Base-by-base conservation (phyloP, 2,113 vertebrate species). In the Sminthopsis crassicaudata region DNA sequence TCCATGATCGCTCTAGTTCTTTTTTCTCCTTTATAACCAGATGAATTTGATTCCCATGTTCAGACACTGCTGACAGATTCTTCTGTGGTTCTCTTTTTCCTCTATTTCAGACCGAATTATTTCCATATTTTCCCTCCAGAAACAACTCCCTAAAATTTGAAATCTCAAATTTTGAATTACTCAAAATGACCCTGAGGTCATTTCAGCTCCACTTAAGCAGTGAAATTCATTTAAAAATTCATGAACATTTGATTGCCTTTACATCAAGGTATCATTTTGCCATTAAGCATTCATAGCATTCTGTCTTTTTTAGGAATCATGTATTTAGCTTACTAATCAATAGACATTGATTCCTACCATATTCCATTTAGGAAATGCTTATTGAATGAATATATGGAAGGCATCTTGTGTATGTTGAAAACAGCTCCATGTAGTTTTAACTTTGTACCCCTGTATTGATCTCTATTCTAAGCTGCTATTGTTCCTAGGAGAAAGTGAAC, bases 191-290 rank as follows among this genome's bases (percentile, higher is more conserved):
- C 55, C 19, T 50, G 3, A 76, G 94, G 92, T 46, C 46, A 3
- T 96, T 94, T 95, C 51, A 96, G n/a, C 30, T 92, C 11, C 36
- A 76, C 57, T 91, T 48, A 9, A 95, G 53, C 46, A 57, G 50
- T 90, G 90, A 97, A 95, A 96, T 93, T 52, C 96, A 95, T n/a
- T 93, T 96, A 55, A 95, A 97, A 94, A 46, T 93, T 54, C 1
- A 84, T 53, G 11, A 48, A 42, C 5, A 36, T 53, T 26, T 11
- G 5, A 96, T 55, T 30, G 3, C 4, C 53, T 92, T 96, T 96
- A 91, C 46, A 91, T 51, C 36, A 50, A 96, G 91, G 23, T 89
- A 67, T 91, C 84, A 94, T 90, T 94, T 92, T 51, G 6, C 10
- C 95, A 89, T 92, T 91, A 96, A 95, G 91, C 46, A 95, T 91